Evolutionary conservation across 2,888 invertebrate species (phyloP), one percentile per base, ranked within the genome.

Genomic region (Dendrolimus houi): DNA sequence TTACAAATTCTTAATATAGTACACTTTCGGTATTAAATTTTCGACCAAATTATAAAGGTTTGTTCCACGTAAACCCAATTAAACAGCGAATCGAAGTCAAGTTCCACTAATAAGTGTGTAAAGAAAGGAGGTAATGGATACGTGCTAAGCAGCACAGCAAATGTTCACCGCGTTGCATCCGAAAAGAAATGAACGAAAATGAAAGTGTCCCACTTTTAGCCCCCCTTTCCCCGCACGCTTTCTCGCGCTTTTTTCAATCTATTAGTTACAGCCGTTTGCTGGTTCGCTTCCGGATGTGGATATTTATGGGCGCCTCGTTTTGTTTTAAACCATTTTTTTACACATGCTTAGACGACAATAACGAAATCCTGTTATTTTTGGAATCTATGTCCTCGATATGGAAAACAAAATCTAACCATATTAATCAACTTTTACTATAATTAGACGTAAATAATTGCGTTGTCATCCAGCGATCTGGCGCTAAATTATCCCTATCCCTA

Each of bases 181-280:
- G 82, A 89, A 88, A 88, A 88, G 86, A 88, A 88, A 87, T 84
- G 82, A 88, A 88, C 84, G 90, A 90, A 87, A 90, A 87, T 85
- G 90, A 89, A 89, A 90, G 89, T 90, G 87, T 74, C 89, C 89
- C 67, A 88, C 83, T 80, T 14, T 89, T 70, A 72, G 65, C 74
- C 75, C 69, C 77, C 73, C 77, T 72, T 75, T 67, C 70, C 72
- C 72, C 74, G 67, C 70, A 58, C 78, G 78, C 85, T 88, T 87
- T 88, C 87, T 85, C 85, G 83, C 75, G 74, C 75, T 83, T 85
- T 85, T 83, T 85, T 79, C 71, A 77, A 79, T 79, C 83, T 85
- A 81, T 83, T 86, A 81, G 79, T 74, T 80, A 79, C 77, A 80
- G 76, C 76, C 74, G 72, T 72, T 75, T 74, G 70, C 70, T 66